Evolutionary conservation across 1,140 invertebrate genomes (phyloP).

Genomic region (Drosophila obscura): DNA sequence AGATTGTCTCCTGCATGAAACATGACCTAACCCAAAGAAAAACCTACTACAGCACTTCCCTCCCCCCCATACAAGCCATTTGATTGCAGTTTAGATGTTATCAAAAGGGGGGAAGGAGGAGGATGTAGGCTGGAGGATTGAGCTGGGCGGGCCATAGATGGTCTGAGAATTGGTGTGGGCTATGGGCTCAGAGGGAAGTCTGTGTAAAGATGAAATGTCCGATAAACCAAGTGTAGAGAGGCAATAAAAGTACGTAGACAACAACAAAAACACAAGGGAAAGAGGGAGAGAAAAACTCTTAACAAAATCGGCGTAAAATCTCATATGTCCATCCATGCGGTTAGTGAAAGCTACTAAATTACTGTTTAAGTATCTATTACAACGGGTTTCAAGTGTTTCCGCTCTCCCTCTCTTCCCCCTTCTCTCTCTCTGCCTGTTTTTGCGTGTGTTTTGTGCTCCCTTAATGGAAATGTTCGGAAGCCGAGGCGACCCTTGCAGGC

Average conservation of each 20-base stretch:
- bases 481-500: constrained; percentile 36
- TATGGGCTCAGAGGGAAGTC: constrained; percentile 43
- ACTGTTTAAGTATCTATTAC: constrained; percentile 80
- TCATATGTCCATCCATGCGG: constrained; percentile 78
- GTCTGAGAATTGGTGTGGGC: not conserved
- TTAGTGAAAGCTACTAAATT: constrained; percentile 77
- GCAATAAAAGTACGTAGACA: constrained; percentile 53
- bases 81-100: constrained; percentile 61
- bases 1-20: constrained; percentile 67
- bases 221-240: constrained; percentile 60
- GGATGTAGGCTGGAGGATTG: too few species aligned
- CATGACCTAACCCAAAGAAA: constrained; percentile 56
- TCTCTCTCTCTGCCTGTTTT: not conserved
- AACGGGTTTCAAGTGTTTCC: constrained; percentile 65
- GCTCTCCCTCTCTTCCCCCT: constrained; percentile 3
- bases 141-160: not conserved
- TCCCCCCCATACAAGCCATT: constrained; percentile 20
- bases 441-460: constrained; percentile 10
- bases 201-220: constrained; percentile 60
- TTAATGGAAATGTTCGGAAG: constrained; percentile 54
- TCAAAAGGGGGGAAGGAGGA: not conserved
- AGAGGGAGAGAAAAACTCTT: constrained; percentile 20
- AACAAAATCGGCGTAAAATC: constrained; percentile 76
- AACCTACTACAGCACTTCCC: not conserved
- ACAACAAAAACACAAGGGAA: constrained; percentile 28